Percentiles rank a stretch among this genome's conserved stretches.
Evolutionary conservation across 2,797 vertebrate genomes (phyloP).

Genomic region (Poecilia velifera): DNA sequence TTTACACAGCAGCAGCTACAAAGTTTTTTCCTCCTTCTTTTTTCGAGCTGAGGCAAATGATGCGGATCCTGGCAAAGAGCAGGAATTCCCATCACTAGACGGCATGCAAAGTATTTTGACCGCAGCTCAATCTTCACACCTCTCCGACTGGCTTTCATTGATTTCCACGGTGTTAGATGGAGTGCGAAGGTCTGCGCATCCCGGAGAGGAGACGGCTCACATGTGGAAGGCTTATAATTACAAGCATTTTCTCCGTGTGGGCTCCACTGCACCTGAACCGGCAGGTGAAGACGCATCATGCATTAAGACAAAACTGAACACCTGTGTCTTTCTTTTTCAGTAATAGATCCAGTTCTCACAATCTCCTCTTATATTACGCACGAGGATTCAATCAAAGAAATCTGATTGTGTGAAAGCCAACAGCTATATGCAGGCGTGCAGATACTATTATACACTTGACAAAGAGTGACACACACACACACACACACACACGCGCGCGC

Average conservation of each 20-base stretch:
- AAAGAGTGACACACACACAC: conserved; percentile 4
- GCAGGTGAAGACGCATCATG: conserved; percentile 45
- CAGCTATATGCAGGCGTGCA: conserved; percentile 56
- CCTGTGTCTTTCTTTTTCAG: conserved; percentile 42
- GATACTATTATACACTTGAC: conserved; percentile 45
- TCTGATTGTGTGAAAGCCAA: conserved; percentile 39
- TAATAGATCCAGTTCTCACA: conserved; percentile 4
- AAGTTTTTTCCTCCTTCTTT: background rate
- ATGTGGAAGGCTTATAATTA: conserved; percentile 58
- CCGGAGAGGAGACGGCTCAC: conserved; percentile 61
- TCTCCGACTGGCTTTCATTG: conserved; percentile 72
- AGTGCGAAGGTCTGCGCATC: conserved; percentile 48
- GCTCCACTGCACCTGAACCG: conserved; percentile 47
- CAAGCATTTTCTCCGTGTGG: conserved; percentile 65
- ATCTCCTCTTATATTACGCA: conserved; percentile 14
- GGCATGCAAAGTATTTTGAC: conserved; percentile 66
- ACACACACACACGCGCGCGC: conserved; percentile 1
- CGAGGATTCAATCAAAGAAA: conserved; percentile 51
- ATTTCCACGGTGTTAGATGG: conserved; percentile 76
- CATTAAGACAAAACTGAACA: conserved; percentile 44
- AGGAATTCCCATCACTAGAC: conserved; percentile 12
- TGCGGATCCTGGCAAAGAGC: background rate
- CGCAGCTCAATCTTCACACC: conserved; percentile 71
- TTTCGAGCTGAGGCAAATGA: background rate
- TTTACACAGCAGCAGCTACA: background rate